phyloP scores from a whole-genome alignment of 2,888 invertebrate genomes.

The Incurvaria masculella region DNA sequence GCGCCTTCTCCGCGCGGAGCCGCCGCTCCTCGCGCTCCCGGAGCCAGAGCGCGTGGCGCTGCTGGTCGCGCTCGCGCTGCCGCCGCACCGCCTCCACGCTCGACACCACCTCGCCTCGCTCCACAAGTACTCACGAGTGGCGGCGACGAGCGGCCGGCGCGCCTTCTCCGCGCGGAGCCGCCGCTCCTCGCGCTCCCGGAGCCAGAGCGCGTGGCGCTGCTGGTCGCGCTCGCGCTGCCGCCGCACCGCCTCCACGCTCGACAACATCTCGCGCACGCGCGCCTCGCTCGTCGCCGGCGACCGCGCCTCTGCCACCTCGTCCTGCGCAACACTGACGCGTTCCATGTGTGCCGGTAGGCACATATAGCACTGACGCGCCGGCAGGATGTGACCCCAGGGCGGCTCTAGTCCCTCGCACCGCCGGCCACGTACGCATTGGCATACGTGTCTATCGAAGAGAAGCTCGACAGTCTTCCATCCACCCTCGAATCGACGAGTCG shows the following conservation, averaged over 20 bases:
- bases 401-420: too few relatives aligned
- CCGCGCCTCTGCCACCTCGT: conserved; percentile 46
- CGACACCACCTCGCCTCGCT: conserved; percentile 73
- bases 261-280: conserved; percentile 70
- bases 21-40: conserved; percentile 65
- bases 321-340: conserved; percentile 46
- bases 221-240: conserved; percentile 67
- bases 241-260: conserved; percentile 69
- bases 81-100: conserved; percentile 71
- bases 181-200: conserved; percentile 64
- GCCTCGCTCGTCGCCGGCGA: conserved; percentile 62
- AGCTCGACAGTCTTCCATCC: too few relatives aligned
- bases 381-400: too few relatives aligned
- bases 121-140: conserved; percentile 20
- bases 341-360: too few relatives aligned
- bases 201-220: conserved; percentile 58
- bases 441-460: too few relatives aligned
- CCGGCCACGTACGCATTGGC: too few relatives aligned
- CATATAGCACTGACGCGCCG: too few relatives aligned
- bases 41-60: conserved; percentile 59
- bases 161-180: conserved; percentile 59
- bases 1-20: conserved; percentile 57
- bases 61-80: conserved; percentile 64
- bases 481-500: too few relatives aligned
- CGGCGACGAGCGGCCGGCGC: conserved; percentile 47